A percentile compares a stretch with the other conserved stretches of the same genome.
These are phyloP conservation scores for Tinamus major DNA, from an alignment of 2,797 vertebrate species.

Conservation along the genomic window DNA sequence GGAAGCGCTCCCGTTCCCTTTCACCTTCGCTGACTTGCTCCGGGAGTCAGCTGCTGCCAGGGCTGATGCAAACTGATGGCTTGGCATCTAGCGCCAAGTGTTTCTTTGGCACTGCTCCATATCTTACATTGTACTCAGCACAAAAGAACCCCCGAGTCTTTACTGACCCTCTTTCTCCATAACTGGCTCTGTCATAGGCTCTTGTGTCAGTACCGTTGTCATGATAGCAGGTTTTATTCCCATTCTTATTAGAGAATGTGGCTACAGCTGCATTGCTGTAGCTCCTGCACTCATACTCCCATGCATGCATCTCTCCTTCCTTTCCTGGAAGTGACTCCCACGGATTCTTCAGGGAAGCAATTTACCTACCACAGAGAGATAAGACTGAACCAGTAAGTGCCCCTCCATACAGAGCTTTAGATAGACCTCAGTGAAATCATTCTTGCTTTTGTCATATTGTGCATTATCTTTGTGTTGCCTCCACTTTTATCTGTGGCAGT, in stretches of 20 bases:
- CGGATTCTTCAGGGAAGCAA: background rate
- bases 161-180: background rate
- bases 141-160: slow-evolving; percentile 15
- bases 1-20: slow-evolving; percentile 25
- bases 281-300: background rate
- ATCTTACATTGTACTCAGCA: background rate
- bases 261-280: background rate
- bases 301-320: no score
- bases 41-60: background rate
- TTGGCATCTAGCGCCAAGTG: slow-evolving; percentile 41
- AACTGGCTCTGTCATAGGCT: background rate
- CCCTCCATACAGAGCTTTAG: background rate
- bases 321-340: background rate
- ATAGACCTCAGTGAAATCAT: background rate
- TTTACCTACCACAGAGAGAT: background rate
- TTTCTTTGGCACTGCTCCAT: slow-evolving; percentile 34
- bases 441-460: background rate
- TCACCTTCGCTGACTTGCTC: slow-evolving; percentile 45
- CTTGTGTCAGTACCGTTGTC: background rate
- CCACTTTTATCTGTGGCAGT: background rate
- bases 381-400: background rate
- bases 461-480: background rate
- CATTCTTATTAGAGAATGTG: background rate
- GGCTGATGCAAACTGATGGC: slow-evolving; percentile 17
- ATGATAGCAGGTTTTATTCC: background rate